These are phyloP conservation scores for Chrysolina americana DNA, from an alignment of 2,888 invertebrate species.

Conservation along the genomic window DNA sequence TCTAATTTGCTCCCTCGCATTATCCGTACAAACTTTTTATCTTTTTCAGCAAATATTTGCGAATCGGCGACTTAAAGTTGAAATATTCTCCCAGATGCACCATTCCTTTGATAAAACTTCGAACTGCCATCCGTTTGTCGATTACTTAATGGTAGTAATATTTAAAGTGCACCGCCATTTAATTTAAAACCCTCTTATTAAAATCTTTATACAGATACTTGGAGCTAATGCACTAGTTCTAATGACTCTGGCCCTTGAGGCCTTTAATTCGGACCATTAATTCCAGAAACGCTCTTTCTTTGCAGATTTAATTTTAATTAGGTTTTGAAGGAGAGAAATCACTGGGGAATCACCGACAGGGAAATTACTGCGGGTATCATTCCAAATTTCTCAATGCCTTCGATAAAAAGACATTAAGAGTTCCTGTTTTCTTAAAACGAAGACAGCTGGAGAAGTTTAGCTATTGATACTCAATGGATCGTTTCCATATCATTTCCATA, in stretches of 20 bases:
- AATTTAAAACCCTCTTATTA: constrained; percentile 34
- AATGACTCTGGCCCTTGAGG: constrained; percentile 43
- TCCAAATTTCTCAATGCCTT: too few relatives aligned
- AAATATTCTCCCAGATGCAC: constrained; percentile 4
- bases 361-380: neutral
- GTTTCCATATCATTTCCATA: too few relatives aligned
- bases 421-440: too few relatives aligned
- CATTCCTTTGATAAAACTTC: constrained; percentile 17
- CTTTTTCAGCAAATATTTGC: neutral
- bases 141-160: constrained; percentile 18
- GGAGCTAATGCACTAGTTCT: constrained; percentile 47
- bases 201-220: constrained; percentile 47
- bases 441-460: too few relatives aligned
- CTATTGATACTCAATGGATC: too few relatives aligned
- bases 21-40: constrained; percentile 5
- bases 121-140: neutral
- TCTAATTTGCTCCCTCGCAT: neutral
- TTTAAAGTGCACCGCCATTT: constrained; percentile 36
- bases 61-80: neutral
- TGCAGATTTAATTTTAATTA: constrained; percentile 33
- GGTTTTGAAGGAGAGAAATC: constrained; percentile 25
- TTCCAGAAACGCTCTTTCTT: constrained; percentile 44
- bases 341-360: neutral
- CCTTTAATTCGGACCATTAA: constrained; percentile 47
- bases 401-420: too few relatives aligned